phyloP scores from a whole-genome alignment of 2,113 vertebrate species.

The Hyaena hyaena region DNA sequence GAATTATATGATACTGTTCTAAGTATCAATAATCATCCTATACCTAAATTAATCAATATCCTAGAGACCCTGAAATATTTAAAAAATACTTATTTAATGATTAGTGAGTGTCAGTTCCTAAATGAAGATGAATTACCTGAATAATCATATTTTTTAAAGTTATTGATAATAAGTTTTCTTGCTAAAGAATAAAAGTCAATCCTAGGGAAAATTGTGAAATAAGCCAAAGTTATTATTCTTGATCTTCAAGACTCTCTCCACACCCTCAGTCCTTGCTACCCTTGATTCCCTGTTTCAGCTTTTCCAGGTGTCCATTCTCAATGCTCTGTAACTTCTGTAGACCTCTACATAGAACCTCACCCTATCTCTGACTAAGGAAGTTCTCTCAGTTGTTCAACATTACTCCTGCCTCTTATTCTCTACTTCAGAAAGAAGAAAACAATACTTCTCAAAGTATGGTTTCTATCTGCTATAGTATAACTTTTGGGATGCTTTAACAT shows the following conservation, averaged over 20 bases:
- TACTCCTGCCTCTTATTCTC: background rate
- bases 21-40: background rate
- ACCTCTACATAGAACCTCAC: background rate
- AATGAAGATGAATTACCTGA: slow-evolving; percentile 6
- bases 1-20: background rate
- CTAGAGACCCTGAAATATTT: background rate
- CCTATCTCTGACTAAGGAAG: background rate
- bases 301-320: too few relatives aligned
- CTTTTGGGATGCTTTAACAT: background rate
- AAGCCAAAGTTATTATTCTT: background rate
- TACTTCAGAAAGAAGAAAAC: background rate
- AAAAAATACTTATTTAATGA: background rate
- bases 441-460: background rate
- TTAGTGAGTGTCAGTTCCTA: background rate
- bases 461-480: background rate
- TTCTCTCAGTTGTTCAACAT: background rate
- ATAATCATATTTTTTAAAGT: background rate
- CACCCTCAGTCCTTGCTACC: background rate
- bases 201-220: background rate
- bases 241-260: background rate
- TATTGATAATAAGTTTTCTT: background rate
- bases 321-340: background rate
- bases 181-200: background rate
- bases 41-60: background rate
- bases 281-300: background rate